Conservation (phyloP, 2,797 vertebrate genomes). For the Sphenodon punctatus region DNA sequence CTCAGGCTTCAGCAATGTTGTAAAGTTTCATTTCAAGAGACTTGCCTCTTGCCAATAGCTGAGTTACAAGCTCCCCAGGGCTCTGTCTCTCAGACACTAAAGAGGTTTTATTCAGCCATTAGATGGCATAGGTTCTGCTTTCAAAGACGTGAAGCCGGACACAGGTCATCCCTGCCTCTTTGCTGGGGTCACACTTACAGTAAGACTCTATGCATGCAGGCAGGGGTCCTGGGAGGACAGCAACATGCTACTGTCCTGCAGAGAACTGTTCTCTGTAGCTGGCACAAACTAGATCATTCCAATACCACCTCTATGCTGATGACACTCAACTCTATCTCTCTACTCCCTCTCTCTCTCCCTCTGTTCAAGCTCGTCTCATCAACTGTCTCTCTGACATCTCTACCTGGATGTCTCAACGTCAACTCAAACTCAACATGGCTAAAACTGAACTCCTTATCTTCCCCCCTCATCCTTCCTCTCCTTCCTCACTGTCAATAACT, state of each 20-base stretch:
- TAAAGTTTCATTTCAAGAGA: conserved; percentile 15
- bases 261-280: neutral
- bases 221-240: rapidly evolving
- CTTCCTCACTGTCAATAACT: too few relatives aligned
- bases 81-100: neutral
- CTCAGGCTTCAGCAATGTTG: neutral
- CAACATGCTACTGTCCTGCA: neutral
- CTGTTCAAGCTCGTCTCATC: too few relatives aligned
- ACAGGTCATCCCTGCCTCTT: neutral
- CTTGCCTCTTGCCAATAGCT: conserved; percentile 25
- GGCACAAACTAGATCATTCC: too few relatives aligned
- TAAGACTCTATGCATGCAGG: neutral
- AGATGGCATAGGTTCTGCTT: neutral
- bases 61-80: conserved; percentile 1
- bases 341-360: too few relatives aligned
- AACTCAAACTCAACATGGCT: too few relatives aligned
- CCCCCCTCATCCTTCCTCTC: too few relatives aligned
- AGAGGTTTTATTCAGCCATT: conserved; percentile 9
- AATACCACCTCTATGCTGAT: too few relatives aligned
- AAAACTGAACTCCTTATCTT: too few relatives aligned
- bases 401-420: too few relatives aligned
- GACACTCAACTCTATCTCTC: too few relatives aligned
- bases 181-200: neutral
- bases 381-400: too few relatives aligned
- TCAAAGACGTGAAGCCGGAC: neutral